Base-by-base conservation (phyloP, 53 echinoderm and acorn worm genomes). In the Pentamera pediparva region DNA sequence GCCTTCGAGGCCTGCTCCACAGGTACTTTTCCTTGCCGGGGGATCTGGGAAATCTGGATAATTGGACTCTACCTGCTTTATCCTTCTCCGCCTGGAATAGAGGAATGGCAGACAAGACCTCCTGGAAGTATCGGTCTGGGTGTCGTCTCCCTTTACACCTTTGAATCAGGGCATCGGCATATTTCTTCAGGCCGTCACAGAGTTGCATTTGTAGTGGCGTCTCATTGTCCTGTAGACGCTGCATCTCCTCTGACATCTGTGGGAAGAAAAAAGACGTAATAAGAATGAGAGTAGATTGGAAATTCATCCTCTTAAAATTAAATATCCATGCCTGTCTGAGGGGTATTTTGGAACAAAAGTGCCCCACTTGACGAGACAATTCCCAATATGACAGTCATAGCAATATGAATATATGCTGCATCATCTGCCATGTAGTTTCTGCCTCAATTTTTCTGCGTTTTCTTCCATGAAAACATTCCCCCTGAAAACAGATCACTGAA, bases 191-290 rank as follows among this genome's bases (percentile, higher is more conserved):
- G 6, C 56, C 56, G 11, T 55, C 56, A 55, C 56, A 20, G 56
- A 55, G 56, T 55, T 55, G 56, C 6, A 18, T 55, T 55, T 55
- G 56, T 22, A 55, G 56, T 55, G 56, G 56, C 21, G 56, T 55
- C 56, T 55, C 12, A 20, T 55, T 22, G 21, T 55, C 56, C 56
- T 55, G 11, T 20, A 55, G 56, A 22, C 56, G 56, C 56, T 55
- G 56, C 56, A 55, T 55, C 21, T 55, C 56, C 56, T 55, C 56
- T 55, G 56, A 55, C 56, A 55, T 55, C 56, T 55, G 56, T 15
- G 11, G 6, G 21, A 55, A 15, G 56, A 55, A 55, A 55, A 41
- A 8, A 41, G 43, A 41, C 15, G 15, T 41, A 41, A 15, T 41
- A 41, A 41, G 43, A 8, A 41, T 41, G 15, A 41, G n/a, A n/a